Conservation (phyloP, 2,888 invertebrate genomes). For the Apeira syringaria region DNA sequence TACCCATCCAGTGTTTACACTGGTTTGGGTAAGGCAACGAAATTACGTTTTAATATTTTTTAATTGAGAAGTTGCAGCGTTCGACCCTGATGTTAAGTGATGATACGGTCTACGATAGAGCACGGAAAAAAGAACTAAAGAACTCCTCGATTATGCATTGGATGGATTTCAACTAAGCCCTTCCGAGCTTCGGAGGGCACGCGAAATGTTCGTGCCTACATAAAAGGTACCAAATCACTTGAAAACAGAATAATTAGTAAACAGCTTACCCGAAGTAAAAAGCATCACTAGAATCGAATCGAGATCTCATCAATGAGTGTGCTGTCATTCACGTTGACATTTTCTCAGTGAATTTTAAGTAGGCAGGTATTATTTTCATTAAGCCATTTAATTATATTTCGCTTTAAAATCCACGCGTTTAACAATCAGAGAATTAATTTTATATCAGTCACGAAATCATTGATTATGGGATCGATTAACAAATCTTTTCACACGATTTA, state of each 20-base stretch:
- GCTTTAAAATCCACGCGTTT: too few relatives aligned
- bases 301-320: neutral
- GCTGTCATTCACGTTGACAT: neutral
- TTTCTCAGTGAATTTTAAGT: neutral
- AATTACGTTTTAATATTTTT: too few relatives aligned
- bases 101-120: too few relatives aligned
- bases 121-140: too few relatives aligned
- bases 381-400: neutral
- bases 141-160: too few relatives aligned
- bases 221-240: neutral
- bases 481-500: neutral
- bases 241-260: neutral
- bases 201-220: too few relatives aligned
- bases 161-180: too few relatives aligned
- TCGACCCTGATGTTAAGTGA: too few relatives aligned
- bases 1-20: too few relatives aligned
- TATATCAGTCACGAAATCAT: neutral
- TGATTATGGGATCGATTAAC: neutral
- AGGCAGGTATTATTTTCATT: neutral
- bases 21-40: too few relatives aligned
- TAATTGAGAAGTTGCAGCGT: too few relatives aligned
- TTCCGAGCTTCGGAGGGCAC: too few relatives aligned
- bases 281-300: neutral
- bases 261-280: neutral
- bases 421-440: neutral